A percentile compares a stretch with the other conserved stretches of the same genome.
Conservation (phyloP, 2,113 vertebrate species). For the Odocoileus hemionus region DNA sequence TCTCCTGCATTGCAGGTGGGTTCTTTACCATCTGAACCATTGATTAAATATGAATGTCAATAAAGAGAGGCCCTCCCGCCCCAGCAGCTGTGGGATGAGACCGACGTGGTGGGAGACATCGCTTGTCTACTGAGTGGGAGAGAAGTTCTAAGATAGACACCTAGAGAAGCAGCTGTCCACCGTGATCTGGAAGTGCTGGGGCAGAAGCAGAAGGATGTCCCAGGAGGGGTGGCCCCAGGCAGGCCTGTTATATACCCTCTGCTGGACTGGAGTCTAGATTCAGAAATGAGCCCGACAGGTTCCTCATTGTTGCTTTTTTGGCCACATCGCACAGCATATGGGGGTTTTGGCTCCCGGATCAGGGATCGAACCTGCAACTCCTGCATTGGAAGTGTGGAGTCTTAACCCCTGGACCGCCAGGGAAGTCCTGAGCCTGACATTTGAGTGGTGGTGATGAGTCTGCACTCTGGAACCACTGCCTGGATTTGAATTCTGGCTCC, state of each 20-base stretch:
- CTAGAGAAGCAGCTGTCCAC: not conserved
- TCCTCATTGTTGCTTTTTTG: not conserved
- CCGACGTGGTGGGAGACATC: accelerated
- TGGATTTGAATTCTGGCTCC: not conserved
- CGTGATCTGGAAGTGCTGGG: not conserved
- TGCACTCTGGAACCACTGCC: not conserved
- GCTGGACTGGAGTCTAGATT: not conserved
- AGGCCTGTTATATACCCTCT: no score
- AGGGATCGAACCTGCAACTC: not conserved
- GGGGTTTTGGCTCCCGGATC: not conserved
- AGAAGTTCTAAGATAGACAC: not conserved
- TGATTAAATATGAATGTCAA: not conserved
- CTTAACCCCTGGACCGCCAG: not conserved
- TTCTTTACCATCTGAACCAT: not conserved
- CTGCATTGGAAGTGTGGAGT: not conserved
- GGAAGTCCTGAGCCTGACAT: not conserved
- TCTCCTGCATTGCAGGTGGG: not conserved
- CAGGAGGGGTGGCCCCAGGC: not conserved
- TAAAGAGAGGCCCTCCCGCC: not conserved
- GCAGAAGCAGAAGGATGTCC: not conserved
- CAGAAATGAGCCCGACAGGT: accelerated
- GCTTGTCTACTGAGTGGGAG: not conserved
- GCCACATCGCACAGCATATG: not conserved
- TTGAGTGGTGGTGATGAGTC: not conserved
- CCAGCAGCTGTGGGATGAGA: not conserved